These are phyloP conservation scores for Eclectus roratus DNA, from an alignment of 2,113 vertebrate genomes.

Conservation along the genomic window DNA sequence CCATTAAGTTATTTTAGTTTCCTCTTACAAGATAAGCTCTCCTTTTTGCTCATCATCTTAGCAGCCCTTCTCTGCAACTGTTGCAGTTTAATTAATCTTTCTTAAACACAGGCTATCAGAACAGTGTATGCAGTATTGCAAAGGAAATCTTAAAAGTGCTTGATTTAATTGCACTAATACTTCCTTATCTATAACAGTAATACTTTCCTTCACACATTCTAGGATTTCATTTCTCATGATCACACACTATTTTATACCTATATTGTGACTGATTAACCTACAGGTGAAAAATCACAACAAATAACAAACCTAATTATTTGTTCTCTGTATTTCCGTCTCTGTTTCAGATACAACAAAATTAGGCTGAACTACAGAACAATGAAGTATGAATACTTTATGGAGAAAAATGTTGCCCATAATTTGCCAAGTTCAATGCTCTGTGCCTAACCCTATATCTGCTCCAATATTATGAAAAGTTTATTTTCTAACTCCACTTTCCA, in stretches of 20 bases:
- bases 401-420: background rate
- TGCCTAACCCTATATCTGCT: background rate
- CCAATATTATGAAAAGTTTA: background rate
- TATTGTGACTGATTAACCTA: background rate
- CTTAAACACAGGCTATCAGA: background rate
- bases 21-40: conserved; percentile 49
- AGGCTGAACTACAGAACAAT: background rate
- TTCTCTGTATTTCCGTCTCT: background rate
- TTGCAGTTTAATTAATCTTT: conserved; percentile 61
- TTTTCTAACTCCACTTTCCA: background rate
- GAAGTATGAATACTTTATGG: background rate
- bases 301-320: background rate
- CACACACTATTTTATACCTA: background rate
- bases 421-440: background rate
- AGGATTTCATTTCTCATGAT: background rate
- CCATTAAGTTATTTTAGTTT: conserved; percentile 58
- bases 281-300: background rate
- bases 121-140: background rate
- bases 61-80: background rate
- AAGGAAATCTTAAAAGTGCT: background rate
- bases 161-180: background rate
- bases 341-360: background rate
- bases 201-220: background rate
- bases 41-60: conserved; percentile 1
- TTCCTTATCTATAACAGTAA: conserved; percentile 9